Conservation (phyloP, 2,888 invertebrate species). For the Micropterix aruncella region DNA sequence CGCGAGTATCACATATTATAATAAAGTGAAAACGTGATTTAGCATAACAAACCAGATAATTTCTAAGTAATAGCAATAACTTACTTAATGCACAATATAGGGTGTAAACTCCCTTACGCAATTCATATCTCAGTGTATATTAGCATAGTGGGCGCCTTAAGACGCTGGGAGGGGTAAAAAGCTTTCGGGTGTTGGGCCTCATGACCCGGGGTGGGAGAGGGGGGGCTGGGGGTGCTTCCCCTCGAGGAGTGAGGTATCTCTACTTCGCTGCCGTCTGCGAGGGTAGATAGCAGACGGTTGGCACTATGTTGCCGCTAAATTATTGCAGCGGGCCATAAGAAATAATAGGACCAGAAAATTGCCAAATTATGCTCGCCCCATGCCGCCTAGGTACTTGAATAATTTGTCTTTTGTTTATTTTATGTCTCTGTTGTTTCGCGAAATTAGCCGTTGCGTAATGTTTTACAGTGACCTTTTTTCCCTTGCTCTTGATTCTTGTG, state of each 20-base stretch:
- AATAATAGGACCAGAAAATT: constrained; percentile 13
- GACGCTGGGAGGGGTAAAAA: neutral
- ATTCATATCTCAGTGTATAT: neutral
- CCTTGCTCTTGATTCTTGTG: too few species aligned
- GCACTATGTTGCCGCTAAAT: constrained; percentile 10
- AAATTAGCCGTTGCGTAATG: too few species aligned
- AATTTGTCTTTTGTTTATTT: too few species aligned
- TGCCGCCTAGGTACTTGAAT: too few species aligned
- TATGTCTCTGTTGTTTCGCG: too few species aligned
- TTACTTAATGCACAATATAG: neutral
- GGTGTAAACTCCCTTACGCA: neutral
- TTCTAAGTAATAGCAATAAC: neutral
- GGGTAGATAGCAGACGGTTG: constrained; percentile 7
- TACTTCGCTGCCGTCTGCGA: constrained; percentile 4
- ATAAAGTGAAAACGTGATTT: neutral
- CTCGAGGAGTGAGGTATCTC: neutral
- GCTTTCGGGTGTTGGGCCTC: neutral
- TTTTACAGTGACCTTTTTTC: too few species aligned
- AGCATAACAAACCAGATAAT: neutral
- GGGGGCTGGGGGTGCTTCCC: neutral
- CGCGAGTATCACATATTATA: too few species aligned
- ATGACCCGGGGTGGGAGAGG: neutral
- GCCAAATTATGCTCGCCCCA: constrained; percentile 11
- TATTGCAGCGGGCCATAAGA: constrained; percentile 11
- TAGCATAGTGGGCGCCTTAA: neutral